phyloP scores from a whole-genome alignment of 1,140 invertebrate genomes.

The Maconellicoccus hirsutus region DNA sequence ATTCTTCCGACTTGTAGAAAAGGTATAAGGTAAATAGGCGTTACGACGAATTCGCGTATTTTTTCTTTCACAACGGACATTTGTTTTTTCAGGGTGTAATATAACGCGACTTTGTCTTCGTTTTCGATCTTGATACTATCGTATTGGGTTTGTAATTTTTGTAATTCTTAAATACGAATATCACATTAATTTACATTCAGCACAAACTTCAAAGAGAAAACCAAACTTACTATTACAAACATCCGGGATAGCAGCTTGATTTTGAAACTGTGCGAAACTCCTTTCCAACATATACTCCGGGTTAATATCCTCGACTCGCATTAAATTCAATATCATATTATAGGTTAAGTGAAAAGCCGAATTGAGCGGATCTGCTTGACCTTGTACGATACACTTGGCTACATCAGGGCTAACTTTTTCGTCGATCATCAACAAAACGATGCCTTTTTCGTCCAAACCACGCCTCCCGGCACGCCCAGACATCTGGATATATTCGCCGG shows the following conservation, averaged over 20 bases:
- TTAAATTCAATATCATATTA: constrained; percentile 97
- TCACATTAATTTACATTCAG: no score
- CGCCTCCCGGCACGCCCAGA: constrained; percentile 92
- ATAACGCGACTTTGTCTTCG: constrained; percentile 66
- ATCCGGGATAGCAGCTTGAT: constrained; percentile 85
- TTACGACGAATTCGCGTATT: constrained; percentile 66
- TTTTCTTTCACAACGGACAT: constrained; percentile 59
- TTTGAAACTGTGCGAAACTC: constrained; percentile 99
- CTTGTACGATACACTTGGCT: constrained; percentile 80
- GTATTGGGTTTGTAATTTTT: constrained; percentile 53
- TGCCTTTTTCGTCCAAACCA: constrained; percentile 94
- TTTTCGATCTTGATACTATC: constrained; percentile 51
- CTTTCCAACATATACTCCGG: constrained; percentile 98
- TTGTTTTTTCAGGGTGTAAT: constrained; percentile 74
- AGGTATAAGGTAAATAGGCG: constrained; percentile 78
- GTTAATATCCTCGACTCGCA: constrained; percentile 97
- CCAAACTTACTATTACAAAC: constrained; percentile 63
- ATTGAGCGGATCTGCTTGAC: constrained; percentile 90
- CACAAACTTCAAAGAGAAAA: no score
- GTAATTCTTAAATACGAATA: no score
- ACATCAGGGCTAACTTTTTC: constrained; percentile 83
- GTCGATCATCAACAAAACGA: constrained; percentile 97
- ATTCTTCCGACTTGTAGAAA: constrained; percentile 90
- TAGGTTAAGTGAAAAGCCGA: constrained; percentile 99
- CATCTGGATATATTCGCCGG: constrained; percentile 99